These are phyloP conservation scores for Madoqua kirkii DNA, from an alignment of 2,113 vertebrate species.

Conservation along the genomic window DNA sequence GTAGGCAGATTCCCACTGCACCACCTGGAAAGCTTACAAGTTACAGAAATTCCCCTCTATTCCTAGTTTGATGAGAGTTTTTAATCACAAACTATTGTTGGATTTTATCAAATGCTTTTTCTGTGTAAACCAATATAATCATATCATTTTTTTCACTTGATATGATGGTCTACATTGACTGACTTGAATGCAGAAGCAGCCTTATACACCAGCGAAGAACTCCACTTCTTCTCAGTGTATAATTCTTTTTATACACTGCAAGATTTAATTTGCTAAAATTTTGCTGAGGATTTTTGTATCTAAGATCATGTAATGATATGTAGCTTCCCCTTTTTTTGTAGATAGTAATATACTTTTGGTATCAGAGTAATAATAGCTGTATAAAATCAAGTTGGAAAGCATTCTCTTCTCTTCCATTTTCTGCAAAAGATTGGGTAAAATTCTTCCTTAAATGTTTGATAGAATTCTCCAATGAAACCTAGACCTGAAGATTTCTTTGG, in stretches of 20 bases:
- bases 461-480: not conserved
- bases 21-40: not conserved
- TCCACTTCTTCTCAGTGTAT: not conserved
- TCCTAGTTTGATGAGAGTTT: not conserved
- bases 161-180: not conserved
- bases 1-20: not conserved
- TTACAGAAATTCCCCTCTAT: not conserved
- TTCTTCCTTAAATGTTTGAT: not conserved
- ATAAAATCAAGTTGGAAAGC: not conserved
- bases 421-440: not conserved
- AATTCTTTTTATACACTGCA: not conserved
- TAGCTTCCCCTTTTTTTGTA: not conserved
- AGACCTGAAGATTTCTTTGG: not conserved
- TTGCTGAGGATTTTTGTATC: not conserved
- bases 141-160: not conserved
- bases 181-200: not conserved
- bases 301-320: not conserved
- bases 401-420: not conserved
- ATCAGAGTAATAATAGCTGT: not conserved
- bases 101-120: not conserved
- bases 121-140: not conserved
- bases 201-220: not conserved
- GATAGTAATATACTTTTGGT: not conserved
- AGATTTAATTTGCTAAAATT: not conserved
- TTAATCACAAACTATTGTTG: not conserved